These are phyloP conservation scores for Sarcoramphus papa DNA, from an alignment of 2,797 vertebrate genomes.

Conservation along the genomic window DNA sequence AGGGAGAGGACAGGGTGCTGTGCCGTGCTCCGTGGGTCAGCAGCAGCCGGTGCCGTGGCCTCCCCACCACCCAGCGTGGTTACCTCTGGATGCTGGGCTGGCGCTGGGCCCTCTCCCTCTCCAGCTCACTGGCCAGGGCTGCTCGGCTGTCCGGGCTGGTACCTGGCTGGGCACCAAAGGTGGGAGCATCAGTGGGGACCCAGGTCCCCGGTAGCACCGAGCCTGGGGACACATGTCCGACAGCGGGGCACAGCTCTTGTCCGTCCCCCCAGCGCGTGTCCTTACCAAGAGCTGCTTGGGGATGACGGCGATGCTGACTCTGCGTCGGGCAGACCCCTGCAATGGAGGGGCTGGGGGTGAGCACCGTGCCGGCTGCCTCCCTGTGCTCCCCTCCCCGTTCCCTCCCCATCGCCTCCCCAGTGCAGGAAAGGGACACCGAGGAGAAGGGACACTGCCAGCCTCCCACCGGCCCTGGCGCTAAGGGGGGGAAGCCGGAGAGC, in stretches of 20 bases:
- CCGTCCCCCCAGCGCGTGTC: rapidly evolving
- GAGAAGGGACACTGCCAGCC: background rate
- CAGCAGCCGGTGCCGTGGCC: rapidly evolving
- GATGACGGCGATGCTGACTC: slow-evolving; percentile 81
- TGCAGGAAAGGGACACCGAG: background rate
- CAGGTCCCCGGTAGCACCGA: rapidly evolving
- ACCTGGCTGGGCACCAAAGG: slow-evolving; percentile 27
- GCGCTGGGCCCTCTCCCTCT: background rate
- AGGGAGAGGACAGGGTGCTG: background rate
- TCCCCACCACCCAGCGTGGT: rapidly evolving
- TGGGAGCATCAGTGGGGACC: background rate
- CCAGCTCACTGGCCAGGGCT: background rate
- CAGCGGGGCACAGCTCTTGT: background rate
- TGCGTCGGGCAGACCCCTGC: slow-evolving; percentile 70
- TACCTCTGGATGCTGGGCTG: slow-evolving; percentile 35
- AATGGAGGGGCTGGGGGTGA: background rate
- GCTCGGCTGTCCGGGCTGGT: background rate
- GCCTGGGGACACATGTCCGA: background rate
- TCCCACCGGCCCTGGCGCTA: background rate
- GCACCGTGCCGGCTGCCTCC: rapidly evolving
- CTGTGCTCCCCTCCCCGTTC: background rate
- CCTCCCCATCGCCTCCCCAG: background rate
- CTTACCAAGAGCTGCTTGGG: slow-evolving; percentile 74
- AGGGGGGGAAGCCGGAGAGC: rapidly evolving
- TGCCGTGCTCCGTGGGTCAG: rapidly evolving